Evolutionary conservation across 2,797 vertebrate species (phyloP).

Genomic region (Chelmon rostratus): DNA sequence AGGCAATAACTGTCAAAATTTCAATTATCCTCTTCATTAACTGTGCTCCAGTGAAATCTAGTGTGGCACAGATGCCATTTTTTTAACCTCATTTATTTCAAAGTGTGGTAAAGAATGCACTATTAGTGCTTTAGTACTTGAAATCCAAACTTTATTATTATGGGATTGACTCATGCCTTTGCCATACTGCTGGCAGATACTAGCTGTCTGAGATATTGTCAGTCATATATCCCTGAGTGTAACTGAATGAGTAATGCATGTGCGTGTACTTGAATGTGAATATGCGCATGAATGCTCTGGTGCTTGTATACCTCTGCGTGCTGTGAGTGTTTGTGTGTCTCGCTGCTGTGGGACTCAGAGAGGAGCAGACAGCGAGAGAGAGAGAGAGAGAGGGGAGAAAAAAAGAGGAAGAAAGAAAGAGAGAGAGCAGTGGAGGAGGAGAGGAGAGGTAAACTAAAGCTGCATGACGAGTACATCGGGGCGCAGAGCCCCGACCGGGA

Average conservation of each 20-base stretch:
- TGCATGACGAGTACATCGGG: slow-evolving; percentile 76
- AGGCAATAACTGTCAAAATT: slow-evolving; percentile 16
- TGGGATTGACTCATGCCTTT: slow-evolving; percentile 43
- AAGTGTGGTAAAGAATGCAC: slow-evolving; percentile 21
- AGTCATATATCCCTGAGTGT: slow-evolving; percentile 60
- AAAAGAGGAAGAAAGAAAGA: not conserved
- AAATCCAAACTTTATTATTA: slow-evolving; percentile 19
- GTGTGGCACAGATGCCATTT: slow-evolving; percentile 4
- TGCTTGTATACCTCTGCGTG: slow-evolving; percentile 71
- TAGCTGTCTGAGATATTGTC: slow-evolving; percentile 50
- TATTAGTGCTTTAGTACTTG: not conserved
- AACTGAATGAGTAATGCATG: slow-evolving; percentile 73
- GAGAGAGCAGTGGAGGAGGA: slow-evolving; percentile 26
- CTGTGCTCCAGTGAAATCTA: slow-evolving; percentile 9
- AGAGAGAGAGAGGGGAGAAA: slow-evolving; percentile 12
- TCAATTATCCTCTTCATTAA: slow-evolving; percentile 40
- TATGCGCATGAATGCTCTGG: slow-evolving; percentile 67
- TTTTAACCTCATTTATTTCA: not conserved
- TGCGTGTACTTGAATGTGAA: slow-evolving; percentile 72
- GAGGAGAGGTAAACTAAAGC: slow-evolving; percentile 72
- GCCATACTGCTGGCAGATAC: slow-evolving; percentile 40
- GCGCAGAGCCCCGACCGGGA: slow-evolving; percentile 61
- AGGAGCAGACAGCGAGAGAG: slow-evolving; percentile 33
- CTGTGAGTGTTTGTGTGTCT: slow-evolving; percentile 68
- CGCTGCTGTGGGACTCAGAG: slow-evolving; percentile 65